Evolutionary conservation across 2,113 vertebrate genomes (phyloP).

Genomic region (Dolichotis patagonum): DNA sequence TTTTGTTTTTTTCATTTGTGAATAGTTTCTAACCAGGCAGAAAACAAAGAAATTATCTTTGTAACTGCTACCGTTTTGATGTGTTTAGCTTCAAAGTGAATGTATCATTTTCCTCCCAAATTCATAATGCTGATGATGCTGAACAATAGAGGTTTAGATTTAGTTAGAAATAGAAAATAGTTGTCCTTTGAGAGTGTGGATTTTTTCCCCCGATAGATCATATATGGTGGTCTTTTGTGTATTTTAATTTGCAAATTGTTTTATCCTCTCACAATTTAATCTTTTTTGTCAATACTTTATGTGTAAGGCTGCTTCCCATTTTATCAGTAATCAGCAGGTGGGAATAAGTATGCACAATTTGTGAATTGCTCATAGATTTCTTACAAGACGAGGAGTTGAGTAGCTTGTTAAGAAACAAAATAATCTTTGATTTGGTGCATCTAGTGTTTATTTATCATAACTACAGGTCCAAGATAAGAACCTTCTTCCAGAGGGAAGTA

Average conservation of each 20-base stretch:
- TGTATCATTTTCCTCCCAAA: constrained; percentile 31
- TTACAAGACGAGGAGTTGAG: constrained; percentile 46
- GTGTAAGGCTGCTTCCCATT: constrained; percentile 57
- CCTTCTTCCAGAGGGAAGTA: background rate
- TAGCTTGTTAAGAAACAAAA: constrained; percentile 33
- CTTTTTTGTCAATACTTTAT: constrained; percentile 46
- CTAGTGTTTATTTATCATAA: constrained; percentile 54
- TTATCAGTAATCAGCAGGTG: constrained; percentile 68
- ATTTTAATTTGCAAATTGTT: constrained; percentile 78
- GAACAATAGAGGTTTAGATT: constrained; percentile 58
- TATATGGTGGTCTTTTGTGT: constrained; percentile 57
- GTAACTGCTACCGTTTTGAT: constrained; percentile 51
- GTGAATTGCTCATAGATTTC: background rate
- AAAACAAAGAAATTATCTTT: constrained; percentile 49
- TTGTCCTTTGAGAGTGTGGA: background rate
- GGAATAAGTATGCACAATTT: constrained; percentile 40
- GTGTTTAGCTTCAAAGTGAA: constrained; percentile 53
- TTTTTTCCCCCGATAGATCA: background rate
- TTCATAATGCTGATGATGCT: constrained; percentile 32
- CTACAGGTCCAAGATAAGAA: constrained; percentile 43
- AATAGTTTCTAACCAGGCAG: constrained; percentile 44
- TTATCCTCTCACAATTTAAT: constrained; percentile 68
- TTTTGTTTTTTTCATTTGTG: constrained; percentile 29
- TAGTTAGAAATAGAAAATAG: constrained; percentile 52
- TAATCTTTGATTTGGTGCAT: background rate